Evolutionary conservation across 2,888 invertebrate genomes (phyloP), one percentile per base, ranked within the genome.

Genomic region (Teinopalpus imperialis): DNA sequence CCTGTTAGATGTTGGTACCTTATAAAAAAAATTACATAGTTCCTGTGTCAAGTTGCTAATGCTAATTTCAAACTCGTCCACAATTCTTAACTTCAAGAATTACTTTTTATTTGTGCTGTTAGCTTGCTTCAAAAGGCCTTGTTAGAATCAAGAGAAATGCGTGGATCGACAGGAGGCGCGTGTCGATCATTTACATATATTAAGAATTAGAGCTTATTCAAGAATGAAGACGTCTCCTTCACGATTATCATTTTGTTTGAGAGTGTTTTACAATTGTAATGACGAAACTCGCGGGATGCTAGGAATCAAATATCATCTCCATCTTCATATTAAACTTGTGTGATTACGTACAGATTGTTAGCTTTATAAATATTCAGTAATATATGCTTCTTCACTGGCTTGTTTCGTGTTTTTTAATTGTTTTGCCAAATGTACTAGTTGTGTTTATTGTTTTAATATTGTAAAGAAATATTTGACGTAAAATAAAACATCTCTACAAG

Each of bases 101-200:
- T 24, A 40, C 29, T 40, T 45, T 39, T 45, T 41, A 41, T 29
- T 27, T 37, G 29, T 29, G 29, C 10, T 16, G 3, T 8, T 24
- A 24, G 31, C 21, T 40, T 40, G 23, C 40, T 34, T 45, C 39
- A 45, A 45, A n/a, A 45, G 34, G 23, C 20, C 45, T 39, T 45
- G 45, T 45, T 45, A 40, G 30, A 13, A 37, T 35, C 13, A 8
- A 23, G 16, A 24, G 36, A 26, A 32, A 27, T 14, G 45, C 43
- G 31, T 37, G 24, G 30, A 44, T 44, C 43, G 36, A 23, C 29
- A 21, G 37, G 35, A 49, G 53, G 56, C 53, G 56, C 52, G 52
- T 46, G 48, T 50, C 45, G 54, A 68, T 68, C 61, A 72, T 75
- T 67, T 71, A 53, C 67, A 74, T 72, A 63, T 48, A 74, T 75